Conservation (phyloP, 2,113 vertebrate species). For the Lophotis ruficrista region DNA sequence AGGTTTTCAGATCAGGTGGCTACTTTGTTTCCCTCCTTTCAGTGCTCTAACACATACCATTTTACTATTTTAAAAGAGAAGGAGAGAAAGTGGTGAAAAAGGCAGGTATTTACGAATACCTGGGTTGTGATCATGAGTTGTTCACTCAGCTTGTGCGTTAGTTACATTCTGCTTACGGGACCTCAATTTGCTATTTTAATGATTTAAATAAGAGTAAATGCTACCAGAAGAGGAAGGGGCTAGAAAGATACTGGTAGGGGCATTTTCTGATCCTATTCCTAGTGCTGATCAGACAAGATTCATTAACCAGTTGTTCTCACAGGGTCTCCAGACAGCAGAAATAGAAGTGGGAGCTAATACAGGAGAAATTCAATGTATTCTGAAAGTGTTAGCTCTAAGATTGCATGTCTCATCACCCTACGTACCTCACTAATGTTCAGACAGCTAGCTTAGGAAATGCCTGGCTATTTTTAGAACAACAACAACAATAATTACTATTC, state of each 20-base stretch:
- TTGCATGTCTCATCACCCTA: conserved; percentile 19
- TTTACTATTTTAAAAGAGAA: not conserved
- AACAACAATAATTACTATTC: conserved; percentile 9
- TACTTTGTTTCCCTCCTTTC: not conserved
- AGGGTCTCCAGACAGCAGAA: not conserved
- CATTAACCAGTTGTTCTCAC: not conserved
- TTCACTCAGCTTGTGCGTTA: not conserved
- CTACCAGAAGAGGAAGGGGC: not conserved
- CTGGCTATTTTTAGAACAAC: conserved; percentile 70
- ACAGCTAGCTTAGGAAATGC: conserved; percentile 66
- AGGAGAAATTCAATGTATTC: not conserved
- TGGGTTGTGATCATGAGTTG: not conserved
- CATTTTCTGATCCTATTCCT: not conserved
- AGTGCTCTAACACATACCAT: not conserved
- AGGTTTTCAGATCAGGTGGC: not conserved
- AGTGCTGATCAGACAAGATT: not conserved
- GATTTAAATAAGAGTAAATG: not conserved
- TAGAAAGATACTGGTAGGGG: not conserved
- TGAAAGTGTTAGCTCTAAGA: conserved; percentile 61
- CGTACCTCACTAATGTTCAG: conserved; percentile 45
- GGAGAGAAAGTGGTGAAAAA: not conserved
- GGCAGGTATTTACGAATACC: not conserved
- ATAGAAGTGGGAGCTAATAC: not conserved
- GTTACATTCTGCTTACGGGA: not conserved
- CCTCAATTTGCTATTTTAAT: not conserved